These are phyloP conservation scores for Epizoanthus rinbou DNA, from an alignment of 92 coral and sea anemone species.

Conservation along the genomic window DNA sequence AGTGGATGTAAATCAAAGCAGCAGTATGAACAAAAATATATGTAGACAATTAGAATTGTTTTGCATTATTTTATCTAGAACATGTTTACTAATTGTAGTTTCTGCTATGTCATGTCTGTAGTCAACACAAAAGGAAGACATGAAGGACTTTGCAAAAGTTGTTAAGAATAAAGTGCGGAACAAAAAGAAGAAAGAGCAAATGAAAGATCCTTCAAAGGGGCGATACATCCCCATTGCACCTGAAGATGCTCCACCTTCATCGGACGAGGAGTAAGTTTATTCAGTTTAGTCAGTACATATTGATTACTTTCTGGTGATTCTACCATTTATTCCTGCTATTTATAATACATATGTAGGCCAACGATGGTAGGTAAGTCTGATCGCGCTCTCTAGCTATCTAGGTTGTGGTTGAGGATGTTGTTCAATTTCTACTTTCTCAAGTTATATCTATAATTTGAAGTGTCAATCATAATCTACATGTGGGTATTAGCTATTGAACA, in stretches of 20 bases:
- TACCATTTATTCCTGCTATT: not conserved
- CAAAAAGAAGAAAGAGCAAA: slow-evolving; percentile 69
- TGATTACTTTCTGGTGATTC: too few relatives aligned
- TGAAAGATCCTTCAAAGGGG: slow-evolving; percentile 78
- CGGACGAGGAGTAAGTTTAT: slow-evolving; percentile 85
- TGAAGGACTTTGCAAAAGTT: slow-evolving; percentile 97
- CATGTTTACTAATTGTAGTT: not conserved
- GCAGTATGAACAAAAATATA: too few relatives aligned
- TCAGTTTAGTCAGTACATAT: not conserved
- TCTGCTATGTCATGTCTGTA: slow-evolving; percentile 18
- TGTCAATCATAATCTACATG: not conserved
- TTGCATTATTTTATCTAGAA: too few relatives aligned
- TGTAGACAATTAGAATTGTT: too few relatives aligned
- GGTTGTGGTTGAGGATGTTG: too few relatives aligned
- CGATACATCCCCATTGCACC: slow-evolving; percentile 83
- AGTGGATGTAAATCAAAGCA: too few relatives aligned
- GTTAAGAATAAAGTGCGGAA: slow-evolving; percentile 93
- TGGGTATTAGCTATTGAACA: too few relatives aligned
- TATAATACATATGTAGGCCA: not conserved
- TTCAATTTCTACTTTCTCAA: not conserved
- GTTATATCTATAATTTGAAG: not conserved
- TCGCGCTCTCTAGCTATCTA: too few relatives aligned
- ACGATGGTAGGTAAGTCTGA: too few relatives aligned
- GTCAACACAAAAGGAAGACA: slow-evolving; percentile 98
- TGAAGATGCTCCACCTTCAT: slow-evolving; percentile 74